Evolutionary conservation across 2,797 vertebrate species (phyloP).

Genomic region (Parotocinclus haroldoi): DNA sequence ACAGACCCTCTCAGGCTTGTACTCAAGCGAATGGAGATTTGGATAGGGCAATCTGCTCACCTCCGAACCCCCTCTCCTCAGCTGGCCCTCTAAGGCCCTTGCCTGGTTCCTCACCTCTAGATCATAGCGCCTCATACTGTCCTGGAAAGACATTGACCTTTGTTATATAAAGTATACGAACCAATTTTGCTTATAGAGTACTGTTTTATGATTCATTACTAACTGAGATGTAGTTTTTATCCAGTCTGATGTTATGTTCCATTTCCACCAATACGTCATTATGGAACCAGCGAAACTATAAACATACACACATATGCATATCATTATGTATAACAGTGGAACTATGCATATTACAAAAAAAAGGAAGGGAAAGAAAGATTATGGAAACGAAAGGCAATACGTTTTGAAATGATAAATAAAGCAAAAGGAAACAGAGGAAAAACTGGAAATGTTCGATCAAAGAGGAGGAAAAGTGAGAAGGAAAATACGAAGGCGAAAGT

Average conservation of each 20-base stretch:
- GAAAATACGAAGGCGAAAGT: too few relatives aligned
- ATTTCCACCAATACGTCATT: constrained; percentile 84
- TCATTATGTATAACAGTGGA: neutral
- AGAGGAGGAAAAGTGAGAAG: too few relatives aligned
- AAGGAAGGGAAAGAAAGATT: too few relatives aligned
- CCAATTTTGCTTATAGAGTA: neutral
- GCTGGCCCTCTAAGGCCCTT: constrained; percentile 72
- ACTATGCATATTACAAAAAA: too few relatives aligned
- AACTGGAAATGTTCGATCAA: too few relatives aligned
- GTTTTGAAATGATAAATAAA: too few relatives aligned
- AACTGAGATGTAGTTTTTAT: constrained; percentile 85
- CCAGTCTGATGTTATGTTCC: constrained; percentile 84
- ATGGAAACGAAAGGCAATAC: too few relatives aligned
- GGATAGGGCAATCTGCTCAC: constrained; percentile 56
- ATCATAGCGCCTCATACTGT: constrained; percentile 84
- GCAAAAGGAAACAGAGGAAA: too few relatives aligned
- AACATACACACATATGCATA: neutral
- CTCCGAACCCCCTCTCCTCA: constrained; percentile 73
- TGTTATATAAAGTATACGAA: neutral
- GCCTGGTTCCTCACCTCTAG: constrained; percentile 78
- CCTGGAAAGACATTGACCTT: constrained; percentile 60
- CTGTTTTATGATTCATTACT: constrained; percentile 42
- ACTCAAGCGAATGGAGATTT: too few relatives aligned
- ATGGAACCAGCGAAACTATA: constrained; percentile 83
- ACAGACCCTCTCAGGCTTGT: too few relatives aligned